Percentiles rank a stretch among this genome's conserved stretches.
Evolutionary conservation across 1,140 invertebrate species (phyloP).

Genomic region (Orchestia grillus): DNA sequence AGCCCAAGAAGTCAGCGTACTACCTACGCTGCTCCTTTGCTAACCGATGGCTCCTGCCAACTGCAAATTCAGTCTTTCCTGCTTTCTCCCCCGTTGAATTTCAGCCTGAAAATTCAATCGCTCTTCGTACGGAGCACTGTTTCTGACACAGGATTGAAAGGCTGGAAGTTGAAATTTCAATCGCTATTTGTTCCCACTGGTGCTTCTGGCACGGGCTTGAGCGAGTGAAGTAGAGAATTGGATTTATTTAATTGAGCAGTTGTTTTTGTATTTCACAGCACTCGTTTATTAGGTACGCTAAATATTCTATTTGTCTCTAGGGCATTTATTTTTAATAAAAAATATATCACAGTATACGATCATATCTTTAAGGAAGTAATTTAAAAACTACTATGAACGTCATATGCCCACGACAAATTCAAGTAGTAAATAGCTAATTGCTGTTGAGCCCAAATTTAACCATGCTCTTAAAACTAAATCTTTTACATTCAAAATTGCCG

Average conservation of each 20-base stretch:
- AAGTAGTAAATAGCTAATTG: too few relatives aligned
- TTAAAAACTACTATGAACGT: background rate
- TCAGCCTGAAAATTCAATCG: background rate
- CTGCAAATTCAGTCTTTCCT: background rate
- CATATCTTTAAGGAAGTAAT: background rate
- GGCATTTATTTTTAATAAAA: background rate
- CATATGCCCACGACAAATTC: too few relatives aligned
- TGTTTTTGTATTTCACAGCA: background rate
- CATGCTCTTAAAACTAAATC: too few relatives aligned
- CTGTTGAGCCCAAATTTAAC: too few relatives aligned
- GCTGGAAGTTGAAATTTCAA: background rate
- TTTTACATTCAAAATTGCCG: too few relatives aligned
- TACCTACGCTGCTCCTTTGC: background rate
- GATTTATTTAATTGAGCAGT: background rate
- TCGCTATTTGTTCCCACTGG: background rate
- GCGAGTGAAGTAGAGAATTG: background rate
- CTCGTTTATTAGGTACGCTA: background rate
- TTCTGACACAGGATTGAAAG: background rate
- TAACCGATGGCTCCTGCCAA: conserved; percentile 11
- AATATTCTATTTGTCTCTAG: background rate
- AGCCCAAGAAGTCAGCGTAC: conserved; percentile 26
- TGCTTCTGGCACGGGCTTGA: background rate
- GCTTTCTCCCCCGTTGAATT: background rate
- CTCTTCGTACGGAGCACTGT: background rate
- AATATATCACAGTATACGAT: background rate